Conservation (phyloP, 1,140 invertebrate species). For the Trachymyrmex cornetzi region DNA sequence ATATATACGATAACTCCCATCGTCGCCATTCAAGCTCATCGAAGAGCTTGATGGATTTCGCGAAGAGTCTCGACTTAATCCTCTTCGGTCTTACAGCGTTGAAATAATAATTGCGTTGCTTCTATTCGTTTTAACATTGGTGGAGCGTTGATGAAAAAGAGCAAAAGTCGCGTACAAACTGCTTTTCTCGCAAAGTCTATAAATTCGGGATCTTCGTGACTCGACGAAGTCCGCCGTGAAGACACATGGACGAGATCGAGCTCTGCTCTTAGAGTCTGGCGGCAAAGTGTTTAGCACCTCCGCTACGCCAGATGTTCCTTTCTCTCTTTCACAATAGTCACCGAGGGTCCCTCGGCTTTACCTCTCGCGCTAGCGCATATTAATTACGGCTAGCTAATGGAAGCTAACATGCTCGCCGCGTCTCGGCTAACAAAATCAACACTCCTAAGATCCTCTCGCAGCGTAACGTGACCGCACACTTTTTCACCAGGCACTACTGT, state of each 20-base stretch:
- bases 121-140: neutral
- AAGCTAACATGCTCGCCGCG: constrained; percentile 30
- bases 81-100: constrained; percentile 2
- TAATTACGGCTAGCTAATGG: constrained; percentile 60
- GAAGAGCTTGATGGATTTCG: constrained; percentile 38
- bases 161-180: neutral
- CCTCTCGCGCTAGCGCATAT: constrained; percentile 58
- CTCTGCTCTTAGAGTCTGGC: constrained; percentile 50
- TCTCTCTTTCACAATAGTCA: constrained; percentile 77
- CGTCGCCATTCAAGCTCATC: constrained; percentile 80
- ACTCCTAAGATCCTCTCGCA: neutral
- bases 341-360: constrained; percentile 42
- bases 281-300: constrained; percentile 70
- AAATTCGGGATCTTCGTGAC: constrained; percentile 76
- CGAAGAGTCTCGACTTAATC: neutral
- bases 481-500: neutral
- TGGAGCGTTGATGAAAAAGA: neutral
- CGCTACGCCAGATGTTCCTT: constrained; percentile 76
- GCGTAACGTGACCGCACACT: constrained; percentile 9
- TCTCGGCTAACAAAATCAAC: constrained; percentile 34
- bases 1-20: constrained; percentile 85
- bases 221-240: constrained; percentile 74
- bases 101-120: neutral
- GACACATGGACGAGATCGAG: constrained; percentile 67
- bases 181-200: constrained; percentile 43